Base-by-base conservation (phyloP, 1,140 invertebrate genomes). In the Zophobas atratus region DNA sequence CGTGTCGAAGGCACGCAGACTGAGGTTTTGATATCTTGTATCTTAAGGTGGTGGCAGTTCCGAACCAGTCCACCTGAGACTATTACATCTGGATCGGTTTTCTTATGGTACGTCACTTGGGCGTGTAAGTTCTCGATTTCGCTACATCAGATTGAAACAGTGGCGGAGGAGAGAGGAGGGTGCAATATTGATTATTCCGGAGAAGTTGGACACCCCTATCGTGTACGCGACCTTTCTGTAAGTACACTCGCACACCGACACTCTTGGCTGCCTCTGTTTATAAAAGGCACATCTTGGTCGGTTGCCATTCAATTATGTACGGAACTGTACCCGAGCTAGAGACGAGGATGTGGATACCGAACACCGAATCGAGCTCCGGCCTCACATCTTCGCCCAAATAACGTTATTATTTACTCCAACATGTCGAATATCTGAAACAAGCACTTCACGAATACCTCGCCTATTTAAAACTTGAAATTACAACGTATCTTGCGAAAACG, bases 131-230 rank as follows among this genome's bases (percentile, higher is more conserved):
- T 67, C 60, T 67, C 71, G 71, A 73, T 73, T 73, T 73, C 71
- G 71, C 55, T 35, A 73, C 72, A 67, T 67, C 60, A 75, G 72
- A 75, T 75, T 75, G 72, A 75, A 75, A 57, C 51, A 57, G 77
- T 34, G 53, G 56, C 35, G 75, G 78, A 60, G 51, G 70, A 39
- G 79, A 75, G 67, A 79, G 53, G 76, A 75, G 75, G 77, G 80
- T 80, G 79, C 77, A 80, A 78, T 81, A 81, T 81, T 81, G 80
- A 80, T 82, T 80, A 80, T 82, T 80, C 78, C 78, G 70, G 77
- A 82, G 79, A 70, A 70, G 75, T 78, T 77, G 53, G 53, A 77
- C 70, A 72, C 70, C 76, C 76, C 76, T 77, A 70, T 71, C 75
- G 55, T 56, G 49, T 70, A 71, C 70, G 51, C 75, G 67, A 77